Evolutionary conservation across 2,113 vertebrate genomes (phyloP).

Genomic region (Poecile atricapillus): DNA sequence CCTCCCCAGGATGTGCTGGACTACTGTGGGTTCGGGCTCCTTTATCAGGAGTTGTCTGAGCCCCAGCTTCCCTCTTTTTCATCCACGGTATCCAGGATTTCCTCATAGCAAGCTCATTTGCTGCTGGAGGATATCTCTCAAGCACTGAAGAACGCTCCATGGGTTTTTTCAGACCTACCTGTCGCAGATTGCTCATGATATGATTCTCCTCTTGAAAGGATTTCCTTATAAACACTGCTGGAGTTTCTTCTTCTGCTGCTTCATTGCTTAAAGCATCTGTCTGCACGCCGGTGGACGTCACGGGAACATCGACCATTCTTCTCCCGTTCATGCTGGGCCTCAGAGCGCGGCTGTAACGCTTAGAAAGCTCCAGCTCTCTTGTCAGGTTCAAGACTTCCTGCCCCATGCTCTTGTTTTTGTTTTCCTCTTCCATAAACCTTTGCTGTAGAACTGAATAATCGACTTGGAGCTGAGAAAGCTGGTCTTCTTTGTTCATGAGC

Average conservation of each 20-base stretch:
- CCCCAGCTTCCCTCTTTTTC: conserved; percentile 81
- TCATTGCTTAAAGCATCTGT: conserved; percentile 78
- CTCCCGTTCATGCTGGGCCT: conserved; percentile 86
- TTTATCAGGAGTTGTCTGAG: conserved; percentile 72
- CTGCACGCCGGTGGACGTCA: conserved; percentile 87
- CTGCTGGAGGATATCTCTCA: conserved; percentile 87
- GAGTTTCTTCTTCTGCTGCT: conserved; percentile 83
- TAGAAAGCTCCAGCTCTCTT: conserved; percentile 87
- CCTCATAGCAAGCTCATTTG: conserved; percentile 78
- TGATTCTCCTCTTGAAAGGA: conserved; percentile 95
- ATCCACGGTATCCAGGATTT: conserved; percentile 92
- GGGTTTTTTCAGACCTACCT: conserved; percentile 84
- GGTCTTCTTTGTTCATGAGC: conserved; percentile 96
- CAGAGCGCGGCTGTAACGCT: conserved; percentile 85
- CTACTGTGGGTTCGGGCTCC: conserved; percentile 62
- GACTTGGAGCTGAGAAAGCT: conserved; percentile 90
- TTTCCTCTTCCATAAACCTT: conserved; percentile 86
- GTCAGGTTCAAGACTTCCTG: conserved; percentile 83
- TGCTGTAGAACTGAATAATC: conserved; percentile 89
- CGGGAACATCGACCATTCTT: conserved; percentile 85
- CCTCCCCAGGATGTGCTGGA: conserved; percentile 67
- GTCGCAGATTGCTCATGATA: conserved; percentile 92
- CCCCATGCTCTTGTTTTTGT: conserved; percentile 83
- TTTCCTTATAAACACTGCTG: conserved; percentile 91
- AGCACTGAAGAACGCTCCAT: conserved; percentile 81